phyloP scores from a whole-genome alignment of 2,113 vertebrate species.

The Ciconia maguari region DNA sequence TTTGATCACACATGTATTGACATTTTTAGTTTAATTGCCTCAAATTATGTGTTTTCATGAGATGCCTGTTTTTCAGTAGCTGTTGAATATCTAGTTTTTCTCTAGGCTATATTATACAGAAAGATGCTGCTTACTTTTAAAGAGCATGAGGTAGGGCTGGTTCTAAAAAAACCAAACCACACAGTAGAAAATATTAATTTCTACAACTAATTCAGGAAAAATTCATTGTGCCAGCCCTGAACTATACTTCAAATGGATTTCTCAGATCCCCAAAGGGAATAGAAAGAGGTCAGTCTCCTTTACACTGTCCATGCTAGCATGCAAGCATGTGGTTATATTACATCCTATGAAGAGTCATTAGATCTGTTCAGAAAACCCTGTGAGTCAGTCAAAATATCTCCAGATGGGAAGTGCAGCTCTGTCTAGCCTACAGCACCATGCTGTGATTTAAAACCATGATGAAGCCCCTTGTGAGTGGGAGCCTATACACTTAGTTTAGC shows the following conservation, averaged over 20 bases:
- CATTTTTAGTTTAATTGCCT: neutral
- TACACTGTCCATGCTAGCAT: neutral
- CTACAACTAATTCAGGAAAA: neutral
- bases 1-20: neutral
- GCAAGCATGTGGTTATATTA: conserved; percentile 17
- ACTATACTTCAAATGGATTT: neutral
- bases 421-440: conserved; percentile 32
- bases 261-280: neutral
- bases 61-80: neutral
- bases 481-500: neutral
- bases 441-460: conserved; percentile 51
- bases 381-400: conserved; percentile 52
- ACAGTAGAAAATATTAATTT: neutral
- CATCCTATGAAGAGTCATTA: conserved; percentile 14
- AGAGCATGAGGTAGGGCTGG: neutral
- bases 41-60: neutral
- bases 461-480: conserved; percentile 44
- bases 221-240: neutral
- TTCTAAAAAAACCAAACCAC: neutral
- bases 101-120: neutral
- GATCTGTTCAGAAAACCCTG: neutral
- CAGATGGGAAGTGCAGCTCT: conserved; percentile 40
- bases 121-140: neutral
- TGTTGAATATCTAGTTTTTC: neutral
- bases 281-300: neutral